Conservation (phyloP, 2,113 vertebrate genomes). For the Hippocampus mohnikei region DNA sequence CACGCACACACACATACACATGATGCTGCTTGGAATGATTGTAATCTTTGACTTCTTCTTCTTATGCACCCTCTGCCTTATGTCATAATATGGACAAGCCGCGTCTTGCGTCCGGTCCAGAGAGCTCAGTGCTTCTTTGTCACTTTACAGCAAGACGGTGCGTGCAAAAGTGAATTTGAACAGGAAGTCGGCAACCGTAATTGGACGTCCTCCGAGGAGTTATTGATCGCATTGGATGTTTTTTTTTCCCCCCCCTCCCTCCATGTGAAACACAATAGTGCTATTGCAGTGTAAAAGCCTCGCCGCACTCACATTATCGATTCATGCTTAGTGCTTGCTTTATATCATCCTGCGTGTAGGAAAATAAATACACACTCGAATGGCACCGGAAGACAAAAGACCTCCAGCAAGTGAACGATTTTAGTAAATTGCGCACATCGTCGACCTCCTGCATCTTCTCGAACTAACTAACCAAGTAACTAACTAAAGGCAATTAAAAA, state of each 20-base stretch:
- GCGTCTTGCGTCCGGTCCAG: neutral
- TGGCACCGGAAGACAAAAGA: neutral
- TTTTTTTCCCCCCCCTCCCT: neutral
- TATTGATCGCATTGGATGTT: constrained; percentile 35
- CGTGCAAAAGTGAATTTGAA: constrained; percentile 17
- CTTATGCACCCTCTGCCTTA: neutral
- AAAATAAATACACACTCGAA: neutral
- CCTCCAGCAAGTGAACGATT: neutral
- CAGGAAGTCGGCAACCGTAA: constrained; percentile 21
- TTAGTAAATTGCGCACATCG: neutral
- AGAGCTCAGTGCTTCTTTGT: neutral
- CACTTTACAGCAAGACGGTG: neutral
- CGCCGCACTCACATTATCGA: constrained; percentile 9
- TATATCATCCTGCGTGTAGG: constrained; percentile 6
- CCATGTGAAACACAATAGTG: constrained; percentile 29
- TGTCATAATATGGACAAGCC: neutral
- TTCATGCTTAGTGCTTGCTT: constrained; percentile 3
- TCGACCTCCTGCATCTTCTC: neutral
- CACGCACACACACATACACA: too few species aligned
- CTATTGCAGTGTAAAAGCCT: constrained; percentile 11
- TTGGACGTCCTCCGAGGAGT: constrained; percentile 8
- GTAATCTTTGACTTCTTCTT: neutral
- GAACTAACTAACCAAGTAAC: neutral
- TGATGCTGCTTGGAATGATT: neutral
- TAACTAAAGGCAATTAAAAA: neutral